Base-by-base conservation (phyloP, 2,888 invertebrate species). In the Melangyna quadrimaculata region DNA sequence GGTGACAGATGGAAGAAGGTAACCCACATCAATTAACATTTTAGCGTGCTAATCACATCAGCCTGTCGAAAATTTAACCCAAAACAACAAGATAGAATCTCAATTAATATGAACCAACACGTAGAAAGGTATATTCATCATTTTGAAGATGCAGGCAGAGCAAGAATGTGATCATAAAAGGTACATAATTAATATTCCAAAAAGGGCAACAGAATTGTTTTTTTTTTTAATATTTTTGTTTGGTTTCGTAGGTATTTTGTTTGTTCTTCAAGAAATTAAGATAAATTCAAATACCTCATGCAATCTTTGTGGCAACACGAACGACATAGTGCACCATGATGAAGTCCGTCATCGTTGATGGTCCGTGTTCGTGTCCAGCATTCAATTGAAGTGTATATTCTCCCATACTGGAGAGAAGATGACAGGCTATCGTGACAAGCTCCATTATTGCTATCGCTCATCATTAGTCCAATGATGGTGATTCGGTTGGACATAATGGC, bases 381-480 rank as follows among this genome's bases (percentile, higher is more conserved):
- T 35, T 55, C 70, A 78, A 78, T 78, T 78, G 65, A 55, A 8
- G 2, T 35, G 24, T 32, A 53, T 53, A 53, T 53, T 53, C 53
- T 53, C 19, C n/a, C n/a, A n/a, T n/a, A n/a, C n/a, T n/a, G n/a
- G n/a, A n/a, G n/a, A n/a, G 7, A 22, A 67, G 65, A 79, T 78
- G 83, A 84, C 61, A 71, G 75, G 75, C 57, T 79, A 61, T 75
- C 84, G 72, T 86, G 83, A 79, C 79, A 84, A 35, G 22, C 53
- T 53, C 80, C 72, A 80, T 86, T 86, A 77, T 77, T 63, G 80
- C 72, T 80, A 80, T 79, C 83, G 83, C 83, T 75, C 74, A 65
- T 84, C 80, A 73, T 78, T 70, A 53, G 1, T 2, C 7, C n/a
- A 27, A 72, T 73, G 82, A 79, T 24, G 75, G 51, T 57, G 65